These are phyloP conservation scores for Ariopsis seemanni DNA, from an alignment of 2,113 vertebrate species.

Conservation along the genomic window DNA sequence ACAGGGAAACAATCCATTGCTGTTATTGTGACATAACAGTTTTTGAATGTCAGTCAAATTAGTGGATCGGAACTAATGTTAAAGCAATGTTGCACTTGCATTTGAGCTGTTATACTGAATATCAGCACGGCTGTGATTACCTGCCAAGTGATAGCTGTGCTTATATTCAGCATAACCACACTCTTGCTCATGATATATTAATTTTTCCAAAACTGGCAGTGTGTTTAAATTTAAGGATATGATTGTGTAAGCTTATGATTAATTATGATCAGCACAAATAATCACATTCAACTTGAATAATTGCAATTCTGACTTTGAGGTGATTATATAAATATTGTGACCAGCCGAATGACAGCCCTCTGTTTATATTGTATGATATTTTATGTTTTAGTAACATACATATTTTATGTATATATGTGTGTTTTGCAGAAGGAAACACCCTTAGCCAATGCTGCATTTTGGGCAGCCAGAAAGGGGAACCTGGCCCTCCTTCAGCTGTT, in stretches of 20 bases:
- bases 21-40: no score
- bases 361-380: neutral
- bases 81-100: no score
- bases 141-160: neutral
- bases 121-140: neutral
- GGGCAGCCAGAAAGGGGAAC: conserved; percentile 94
- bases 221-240: neutral
- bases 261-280: neutral
- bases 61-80: no score
- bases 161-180: neutral
- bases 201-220: neutral
- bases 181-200: neutral
- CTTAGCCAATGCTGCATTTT: conserved; percentile 94
- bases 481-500: conserved; percentile 91
- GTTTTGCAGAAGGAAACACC: conserved; percentile 92
- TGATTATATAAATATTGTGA: neutral
- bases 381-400: conserved; percentile 13
- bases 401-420: conserved; percentile 52
- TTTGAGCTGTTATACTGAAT: neutral
- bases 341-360: neutral
- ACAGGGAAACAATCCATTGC: no score
- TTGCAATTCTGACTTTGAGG: neutral
- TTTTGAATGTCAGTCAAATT: no score
- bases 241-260: neutral
- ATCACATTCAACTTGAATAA: neutral